Base-by-base conservation (phyloP, 1,140 invertebrate species). In the Drosophila mojavensis region DNA sequence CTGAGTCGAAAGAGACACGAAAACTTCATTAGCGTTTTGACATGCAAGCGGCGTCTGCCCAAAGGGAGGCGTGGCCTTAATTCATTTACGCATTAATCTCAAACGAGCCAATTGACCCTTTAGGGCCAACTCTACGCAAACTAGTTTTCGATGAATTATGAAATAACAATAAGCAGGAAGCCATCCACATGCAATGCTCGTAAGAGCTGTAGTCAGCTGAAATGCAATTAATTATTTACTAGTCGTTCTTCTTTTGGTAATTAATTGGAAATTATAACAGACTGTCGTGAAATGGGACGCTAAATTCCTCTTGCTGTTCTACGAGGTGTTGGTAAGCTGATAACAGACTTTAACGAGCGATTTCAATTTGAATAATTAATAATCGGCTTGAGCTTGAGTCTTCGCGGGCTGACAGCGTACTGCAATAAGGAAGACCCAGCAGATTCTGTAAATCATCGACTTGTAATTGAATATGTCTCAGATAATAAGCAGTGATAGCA, bases 121-220 rank as follows among this genome's bases (percentile, higher is more conserved):
- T 60, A 62, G 67, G 26, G 17, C 10, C 43, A 67, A 17, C 39
- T 41, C 56, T 79, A 68, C 69, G 73, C 73, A 81, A 84, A 84
- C 81, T 85, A 78, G 81, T 84, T 84, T 80, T 24, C 11, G 39
- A 24, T 56, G 70, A 85, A 85, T 84, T 85, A 74, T 85, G 68
- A 84, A 84, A 60, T 60, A 47, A 83, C 81, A 83, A 85, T 83
- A 81, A 83, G 68, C 81, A 85, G 81, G 81, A 83, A 83, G 81
- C 68, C 62, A 67, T 66, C 15, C 54, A 30, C 43, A 47, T 47
- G 65, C 53, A n/a, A 61, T 50, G 70, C 53, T 51, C 26, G 30
- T 54, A 45, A 41, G 62, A 33, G 41, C 48, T 50, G 47, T 15
- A 24, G 47, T n/a, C 24, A 51, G 30, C 26, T 13, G 36, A 59